phyloP scores from a whole-genome alignment of 2,797 vertebrate genomes.

The Gadopsis marmoratus region DNA sequence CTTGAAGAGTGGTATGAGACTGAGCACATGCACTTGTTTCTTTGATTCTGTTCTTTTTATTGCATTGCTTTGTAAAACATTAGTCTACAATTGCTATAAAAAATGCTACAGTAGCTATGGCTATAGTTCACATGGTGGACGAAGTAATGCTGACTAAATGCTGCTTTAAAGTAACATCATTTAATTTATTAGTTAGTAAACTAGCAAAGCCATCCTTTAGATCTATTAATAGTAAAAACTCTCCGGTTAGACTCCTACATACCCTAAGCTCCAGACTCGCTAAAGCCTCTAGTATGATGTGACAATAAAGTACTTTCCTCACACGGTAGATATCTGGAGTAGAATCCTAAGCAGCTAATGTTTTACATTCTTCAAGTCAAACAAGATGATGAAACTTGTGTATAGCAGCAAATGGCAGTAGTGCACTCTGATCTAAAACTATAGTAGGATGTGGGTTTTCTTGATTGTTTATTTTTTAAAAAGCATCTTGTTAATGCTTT shows the following conservation, averaged over 20 bases:
- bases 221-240: background rate
- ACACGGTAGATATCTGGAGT: background rate
- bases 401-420: conserved; percentile 13
- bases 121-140: background rate
- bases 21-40: background rate
- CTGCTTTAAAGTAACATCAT: background rate
- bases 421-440: background rate
- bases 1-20: background rate
- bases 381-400: conserved; percentile 7
- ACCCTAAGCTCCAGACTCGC: background rate
- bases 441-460: background rate
- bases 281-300: background rate
- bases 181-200: background rate
- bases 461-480: background rate
- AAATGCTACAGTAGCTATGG: background rate
- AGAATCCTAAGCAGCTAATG: background rate
- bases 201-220: background rate
- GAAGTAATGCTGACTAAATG: background rate
- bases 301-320: background rate
- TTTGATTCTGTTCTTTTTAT: background rate
- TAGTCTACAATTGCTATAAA: background rate
- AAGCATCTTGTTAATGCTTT: background rate
- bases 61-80: background rate
- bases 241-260: conserved; percentile 5
- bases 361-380: background rate